Evolutionary conservation across 2,113 vertebrate species (phyloP).

Genomic region (Felis chaus): DNA sequence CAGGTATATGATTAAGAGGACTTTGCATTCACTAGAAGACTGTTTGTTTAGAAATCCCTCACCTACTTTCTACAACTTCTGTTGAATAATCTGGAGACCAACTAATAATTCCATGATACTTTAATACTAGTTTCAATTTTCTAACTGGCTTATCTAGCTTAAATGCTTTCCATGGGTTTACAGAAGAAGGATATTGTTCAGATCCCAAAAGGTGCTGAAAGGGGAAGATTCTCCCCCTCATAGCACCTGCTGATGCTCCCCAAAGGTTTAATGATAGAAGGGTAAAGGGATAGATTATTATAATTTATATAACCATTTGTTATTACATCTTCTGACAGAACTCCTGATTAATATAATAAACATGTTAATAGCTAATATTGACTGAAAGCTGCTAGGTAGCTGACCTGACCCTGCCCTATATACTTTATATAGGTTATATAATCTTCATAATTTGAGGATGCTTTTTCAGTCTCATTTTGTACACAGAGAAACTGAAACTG

Average conservation of each 20-base stretch:
- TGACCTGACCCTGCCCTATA: not conserved
- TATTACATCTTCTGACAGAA: not conserved
- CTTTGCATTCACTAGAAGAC: not conserved
- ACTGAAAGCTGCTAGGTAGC: not conserved
- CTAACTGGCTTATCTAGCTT: constrained; percentile 4
- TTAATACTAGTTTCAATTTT: constrained; percentile 15
- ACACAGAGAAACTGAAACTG: not conserved
- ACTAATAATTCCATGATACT: not conserved
- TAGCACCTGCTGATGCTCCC: not conserved
- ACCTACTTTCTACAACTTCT: not conserved
- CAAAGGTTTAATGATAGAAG: not conserved
- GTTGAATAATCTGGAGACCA: constrained; percentile 25
- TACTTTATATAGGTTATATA: not conserved
- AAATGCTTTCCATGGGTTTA: not conserved
- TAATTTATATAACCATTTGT: not conserved
- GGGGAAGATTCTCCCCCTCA: not conserved
- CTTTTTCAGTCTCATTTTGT: not conserved
- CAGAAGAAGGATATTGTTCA: not conserved
- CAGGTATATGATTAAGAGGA: not conserved
- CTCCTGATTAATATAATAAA: not conserved
- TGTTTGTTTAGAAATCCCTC: constrained; percentile 40
- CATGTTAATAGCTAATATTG: not conserved
- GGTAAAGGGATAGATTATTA: not conserved
- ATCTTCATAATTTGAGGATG: not conserved
- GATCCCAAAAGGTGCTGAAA: not conserved